A percentile compares a stretch with the other conserved stretches of the same genome.
phyloP scores from a whole-genome alignment of 2,888 invertebrate species.

The Atethmia centrago region DNA sequence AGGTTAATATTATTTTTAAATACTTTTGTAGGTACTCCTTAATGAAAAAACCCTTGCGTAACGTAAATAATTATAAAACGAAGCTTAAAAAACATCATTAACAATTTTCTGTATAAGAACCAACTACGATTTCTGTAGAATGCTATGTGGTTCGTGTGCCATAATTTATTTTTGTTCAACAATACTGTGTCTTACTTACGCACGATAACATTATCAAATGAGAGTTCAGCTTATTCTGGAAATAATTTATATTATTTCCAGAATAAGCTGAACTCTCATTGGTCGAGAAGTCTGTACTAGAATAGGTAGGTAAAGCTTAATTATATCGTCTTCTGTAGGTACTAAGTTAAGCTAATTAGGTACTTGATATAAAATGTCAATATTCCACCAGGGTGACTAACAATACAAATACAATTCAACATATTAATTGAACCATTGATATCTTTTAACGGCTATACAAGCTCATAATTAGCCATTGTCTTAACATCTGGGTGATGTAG shows the following conservation, averaged over 20 bases:
- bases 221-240: too few relatives aligned
- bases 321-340: background rate
- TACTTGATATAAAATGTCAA: background rate
- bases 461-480: conserved; percentile 52
- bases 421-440: conserved; percentile 33
- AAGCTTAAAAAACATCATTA: background rate
- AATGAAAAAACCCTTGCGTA: background rate
- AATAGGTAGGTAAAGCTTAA: background rate
- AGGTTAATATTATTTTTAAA: background rate
- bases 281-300: background rate
- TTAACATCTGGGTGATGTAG: conserved; percentile 10
- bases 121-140: background rate
- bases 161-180: background rate
- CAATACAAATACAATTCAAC: conserved; percentile 7
- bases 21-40: background rate
- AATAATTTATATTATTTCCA: background rate
- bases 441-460: conserved; percentile 11
- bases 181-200: background rate
- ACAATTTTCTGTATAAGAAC: background rate
- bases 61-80: background rate
- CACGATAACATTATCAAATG: background rate
- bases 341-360: background rate
- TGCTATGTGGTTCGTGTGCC: background rate
- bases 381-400: background rate
- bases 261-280: background rate